Evolutionary conservation across 2,797 vertebrate genomes (phyloP), one percentile per base, ranked within the genome.

Genomic region (Alcedo quadribrachys): DNA sequence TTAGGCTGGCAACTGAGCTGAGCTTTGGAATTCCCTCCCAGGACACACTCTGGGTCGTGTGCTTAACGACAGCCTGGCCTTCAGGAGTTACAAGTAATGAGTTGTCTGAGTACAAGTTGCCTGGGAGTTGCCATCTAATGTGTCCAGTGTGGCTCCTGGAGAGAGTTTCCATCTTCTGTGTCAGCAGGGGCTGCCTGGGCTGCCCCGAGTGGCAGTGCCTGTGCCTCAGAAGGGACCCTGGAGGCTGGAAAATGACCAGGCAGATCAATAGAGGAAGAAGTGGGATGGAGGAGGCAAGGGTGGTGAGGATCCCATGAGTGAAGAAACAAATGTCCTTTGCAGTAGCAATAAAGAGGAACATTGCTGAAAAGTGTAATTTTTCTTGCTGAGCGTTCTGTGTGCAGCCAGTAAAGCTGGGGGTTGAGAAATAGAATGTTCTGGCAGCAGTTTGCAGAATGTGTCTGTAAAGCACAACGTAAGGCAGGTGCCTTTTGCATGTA

Each of bases 181-280:
- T 20, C 35, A 15, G 35, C 71, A 91, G 60, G 43, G 25, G 9
- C 55, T 46, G 21, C 25, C 35, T 8, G 27, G 55, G 28, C 42
- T 14, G 28, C n/a, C 8, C 40, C 37, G 46, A 48, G 35, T 19
- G 33, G 22, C 0, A 0, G 8, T 35, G 63, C 15, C 50, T 46
- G 43, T 42, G 50, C 30, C 32, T 2, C 12, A 11, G 42, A 30
- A 28, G 45, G 40, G 40, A 35, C 9, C 6, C 22, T 32, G 90
- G 18, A 19, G 21, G 9, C 4, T 16, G 25, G 28, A 40, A 20
- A 46, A 21, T 11, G 16, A 40, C 33, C 0, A 1, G 40, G 19
- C 20, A 21, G 21, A 11, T 35, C 0, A 0, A 22, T 42, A 27
- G 54, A 66, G 61, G 15, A 57, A 5, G 20, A 42, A 48, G 16